These are phyloP conservation scores for Dynastes maya DNA, from an alignment of 2,888 invertebrate genomes.

Conservation along the genomic window DNA sequence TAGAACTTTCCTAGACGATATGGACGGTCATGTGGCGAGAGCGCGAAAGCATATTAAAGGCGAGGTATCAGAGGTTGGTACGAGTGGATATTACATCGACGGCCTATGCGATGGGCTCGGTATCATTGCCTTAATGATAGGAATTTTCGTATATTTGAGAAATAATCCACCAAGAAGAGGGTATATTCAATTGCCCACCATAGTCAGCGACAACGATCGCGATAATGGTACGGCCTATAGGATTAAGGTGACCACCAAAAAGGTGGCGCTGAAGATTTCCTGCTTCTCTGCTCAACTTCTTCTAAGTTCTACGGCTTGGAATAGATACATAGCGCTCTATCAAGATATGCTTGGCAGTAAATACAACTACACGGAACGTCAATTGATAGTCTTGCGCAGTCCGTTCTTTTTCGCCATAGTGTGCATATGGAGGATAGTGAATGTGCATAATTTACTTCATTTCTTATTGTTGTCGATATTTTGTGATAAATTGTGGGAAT, in stretches of 20 bases:
- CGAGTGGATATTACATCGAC: slow-evolving; percentile 86
- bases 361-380: slow-evolving; percentile 73
- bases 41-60: slow-evolving; percentile 83
- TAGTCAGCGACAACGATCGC: slow-evolving; percentile 67
- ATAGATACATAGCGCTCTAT: slow-evolving; percentile 86
- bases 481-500: slow-evolving; percentile 87
- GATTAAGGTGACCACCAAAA: slow-evolving; percentile 79
- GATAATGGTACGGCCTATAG: slow-evolving; percentile 78
- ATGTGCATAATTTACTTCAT: slow-evolving; percentile 85
- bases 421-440: slow-evolving; percentile 84
- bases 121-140: slow-evolving; percentile 80
- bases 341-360: slow-evolving; percentile 83
- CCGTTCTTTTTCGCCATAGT: slow-evolving; percentile 82
- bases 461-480: slow-evolving; percentile 83
- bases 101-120: slow-evolving; percentile 87
- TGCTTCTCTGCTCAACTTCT: slow-evolving; percentile 82
- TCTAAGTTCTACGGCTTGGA: slow-evolving; percentile 86
- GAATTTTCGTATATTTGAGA: slow-evolving; percentile 79
- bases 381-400: slow-evolving; percentile 79
- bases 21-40: slow-evolving; percentile 91
- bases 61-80: slow-evolving; percentile 86
- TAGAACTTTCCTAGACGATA: slow-evolving; percentile 87
- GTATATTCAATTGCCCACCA: slow-evolving; percentile 79
- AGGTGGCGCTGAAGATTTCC: slow-evolving; percentile 78
- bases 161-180: slow-evolving; percentile 83